phyloP scores from a whole-genome alignment of 1,140 invertebrate species.

The Monomorium pharaonis region DNA sequence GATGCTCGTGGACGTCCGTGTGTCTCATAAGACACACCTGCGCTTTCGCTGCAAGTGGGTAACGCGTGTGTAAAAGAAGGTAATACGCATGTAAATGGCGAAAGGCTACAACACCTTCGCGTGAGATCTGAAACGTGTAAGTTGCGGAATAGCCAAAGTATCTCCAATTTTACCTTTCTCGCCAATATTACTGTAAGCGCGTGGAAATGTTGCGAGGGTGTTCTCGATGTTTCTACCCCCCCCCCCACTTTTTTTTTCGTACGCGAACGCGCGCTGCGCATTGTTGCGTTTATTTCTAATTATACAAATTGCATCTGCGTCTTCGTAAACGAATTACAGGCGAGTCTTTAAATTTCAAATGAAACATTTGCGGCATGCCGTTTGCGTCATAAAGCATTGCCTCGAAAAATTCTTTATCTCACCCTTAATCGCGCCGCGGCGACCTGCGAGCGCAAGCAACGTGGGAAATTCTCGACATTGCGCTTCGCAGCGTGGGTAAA shows the following conservation, averaged over 20 bases:
- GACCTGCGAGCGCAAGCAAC: conserved; percentile 24
- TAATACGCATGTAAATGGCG: conserved; percentile 73
- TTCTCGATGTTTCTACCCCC: not conserved
- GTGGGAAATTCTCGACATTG: conserved; percentile 53
- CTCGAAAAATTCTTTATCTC: conserved; percentile 50
- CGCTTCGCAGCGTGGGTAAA: conserved; percentile 23
- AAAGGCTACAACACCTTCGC: not conserved
- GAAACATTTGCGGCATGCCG: not conserved
- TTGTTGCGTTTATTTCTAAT: conserved; percentile 30
- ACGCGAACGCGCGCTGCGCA: not conserved
- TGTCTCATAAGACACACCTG: conserved; percentile 70
- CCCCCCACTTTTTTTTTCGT: not conserved
- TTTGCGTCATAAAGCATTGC: conserved; percentile 31
- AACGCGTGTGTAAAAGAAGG: conserved; percentile 74
- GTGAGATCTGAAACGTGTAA: conserved; percentile 58
- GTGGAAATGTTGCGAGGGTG: conserved; percentile 1
- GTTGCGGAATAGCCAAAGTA: conserved; percentile 41
- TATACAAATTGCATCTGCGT: conserved; percentile 13
- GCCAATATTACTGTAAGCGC: not conserved
- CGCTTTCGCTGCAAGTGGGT: conserved; percentile 64
- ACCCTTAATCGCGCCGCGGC: conserved; percentile 24
- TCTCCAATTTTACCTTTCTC: conserved; percentile 39
- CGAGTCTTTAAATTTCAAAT: not conserved
- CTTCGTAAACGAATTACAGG: not conserved
- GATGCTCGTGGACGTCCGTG: conserved; percentile 20